A percentile compares a stretch with the other conserved stretches of the same genome.
Evolutionary conservation across 2,888 invertebrate species (phyloP).

Genomic region (Mamestra brassicae): DNA sequence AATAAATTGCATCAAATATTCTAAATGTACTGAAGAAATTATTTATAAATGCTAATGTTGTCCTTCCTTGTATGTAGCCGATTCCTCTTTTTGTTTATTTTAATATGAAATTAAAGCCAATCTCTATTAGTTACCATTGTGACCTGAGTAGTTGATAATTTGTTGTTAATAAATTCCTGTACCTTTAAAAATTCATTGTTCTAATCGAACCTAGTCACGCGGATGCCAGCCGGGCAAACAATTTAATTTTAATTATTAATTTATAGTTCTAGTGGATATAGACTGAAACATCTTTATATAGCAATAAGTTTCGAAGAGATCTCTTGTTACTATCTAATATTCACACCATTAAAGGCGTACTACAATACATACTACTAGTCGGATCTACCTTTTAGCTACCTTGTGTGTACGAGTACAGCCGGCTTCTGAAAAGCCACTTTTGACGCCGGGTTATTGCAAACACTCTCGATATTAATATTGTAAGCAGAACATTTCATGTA

Average conservation of each 20-base stretch:
- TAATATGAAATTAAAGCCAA: conserved; percentile 21
- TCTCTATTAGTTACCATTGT: conserved; percentile 58
- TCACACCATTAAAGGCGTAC: conserved; percentile 4
- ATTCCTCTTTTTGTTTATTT: conserved; percentile 19
- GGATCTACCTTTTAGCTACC: conserved; percentile 14
- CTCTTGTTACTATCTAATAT: conserved; percentile 27
- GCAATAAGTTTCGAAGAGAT: conserved; percentile 34
- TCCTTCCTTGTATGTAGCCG: conserved; percentile 16
- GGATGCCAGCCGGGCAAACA: neutral
- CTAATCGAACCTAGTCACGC: conserved; percentile 45
- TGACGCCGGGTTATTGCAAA: neutral
- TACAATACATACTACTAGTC: conserved; percentile 13
- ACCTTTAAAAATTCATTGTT: conserved; percentile 14
- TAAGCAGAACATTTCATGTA: neutral
- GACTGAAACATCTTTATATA: conserved; percentile 49
- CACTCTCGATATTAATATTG: neutral
- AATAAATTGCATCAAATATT: conserved; percentile 37
- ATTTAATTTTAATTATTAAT: neutral
- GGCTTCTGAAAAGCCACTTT: neutral
- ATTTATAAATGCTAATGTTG: conserved; percentile 14
- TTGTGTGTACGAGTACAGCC: neutral
- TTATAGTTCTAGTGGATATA: conserved; percentile 33
- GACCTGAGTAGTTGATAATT: conserved; percentile 69
- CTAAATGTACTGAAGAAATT: conserved; percentile 34
- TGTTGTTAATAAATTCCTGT: conserved; percentile 33